These are phyloP conservation scores for Caenorhabditis imperialis DNA, from an alignment of 2,888 invertebrate genomes.

Conservation along the genomic window DNA sequence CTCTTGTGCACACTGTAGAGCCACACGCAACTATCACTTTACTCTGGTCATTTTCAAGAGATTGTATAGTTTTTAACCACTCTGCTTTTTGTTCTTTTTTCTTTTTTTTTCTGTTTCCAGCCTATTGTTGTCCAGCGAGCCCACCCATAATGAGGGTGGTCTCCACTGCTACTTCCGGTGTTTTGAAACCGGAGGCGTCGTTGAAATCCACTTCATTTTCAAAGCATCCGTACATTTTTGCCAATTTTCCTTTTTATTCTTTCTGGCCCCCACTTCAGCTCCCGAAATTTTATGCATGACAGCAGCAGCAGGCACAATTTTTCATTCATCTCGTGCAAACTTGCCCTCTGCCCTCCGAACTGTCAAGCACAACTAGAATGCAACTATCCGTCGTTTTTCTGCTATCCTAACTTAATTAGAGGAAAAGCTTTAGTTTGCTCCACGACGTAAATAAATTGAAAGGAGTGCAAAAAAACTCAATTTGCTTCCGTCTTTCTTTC, in stretches of 20 bases:
- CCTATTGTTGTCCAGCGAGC: constrained; percentile 7
- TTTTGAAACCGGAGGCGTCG: constrained; percentile 51
- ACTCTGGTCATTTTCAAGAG: constrained; percentile 41
- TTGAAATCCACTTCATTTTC: constrained; percentile 48
- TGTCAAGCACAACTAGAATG: background rate
- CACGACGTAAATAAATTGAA: constrained; percentile 45
- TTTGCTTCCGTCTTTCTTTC: constrained; percentile 7
- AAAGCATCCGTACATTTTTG: constrained; percentile 45
- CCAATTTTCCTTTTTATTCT: constrained; percentile 18
- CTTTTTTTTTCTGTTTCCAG: constrained; percentile 17
- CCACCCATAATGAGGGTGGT: constrained; percentile 35
- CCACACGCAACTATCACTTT: constrained; percentile 35
- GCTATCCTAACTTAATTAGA: constrained; percentile 45
- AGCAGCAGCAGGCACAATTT: constrained; percentile 16
- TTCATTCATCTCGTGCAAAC: background rate
- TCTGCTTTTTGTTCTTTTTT: background rate
- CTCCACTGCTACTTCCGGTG: constrained; percentile 44
- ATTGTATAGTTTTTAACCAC: too few relatives aligned
- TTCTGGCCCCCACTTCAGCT: constrained; percentile 10
- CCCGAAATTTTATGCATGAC: constrained; percentile 44
- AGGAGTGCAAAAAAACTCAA: constrained; percentile 40
- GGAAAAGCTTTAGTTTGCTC: too few relatives aligned
- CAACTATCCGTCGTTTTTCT: constrained; percentile 6
- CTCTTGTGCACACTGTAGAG: constrained; percentile 19
- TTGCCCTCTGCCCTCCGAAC: constrained; percentile 26